Evolutionary conservation across 2,888 invertebrate species (phyloP), one percentile per base, ranked within the genome.

Genomic region (Cryptocephalus primarius): DNA sequence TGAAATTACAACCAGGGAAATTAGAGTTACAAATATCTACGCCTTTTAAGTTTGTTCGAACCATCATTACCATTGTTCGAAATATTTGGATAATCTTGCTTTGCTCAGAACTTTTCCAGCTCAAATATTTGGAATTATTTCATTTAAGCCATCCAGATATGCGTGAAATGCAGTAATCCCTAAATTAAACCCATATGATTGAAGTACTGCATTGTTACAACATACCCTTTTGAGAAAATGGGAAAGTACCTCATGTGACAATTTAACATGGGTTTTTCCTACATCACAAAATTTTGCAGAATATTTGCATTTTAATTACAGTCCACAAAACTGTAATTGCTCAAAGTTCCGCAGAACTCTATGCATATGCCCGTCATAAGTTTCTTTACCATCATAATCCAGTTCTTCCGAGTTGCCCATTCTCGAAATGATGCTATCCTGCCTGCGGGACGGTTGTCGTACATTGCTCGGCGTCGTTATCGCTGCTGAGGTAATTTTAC

Each of bases 311-410:
- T 11, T 2, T 6, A 36, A 11, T 12, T 12, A 6, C 36, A 36
- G 36, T 4, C 2, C 12, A 4, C 12, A 4, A 4, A 6, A 6
- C 36, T 6, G 36, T 36, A 12, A 32, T 14, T 9, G n/a, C n/a
- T 11, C 42, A 42, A 33, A n/a, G 14, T 11, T 8, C 8, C 1
- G 33, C 34, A 14, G 22, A 42, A 38, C 22, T 22, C 6, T 22
- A 22, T 22, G 22, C 22, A 22, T 22, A 6, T 22, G 22, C 2
- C 22, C 2, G 22, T 6, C 2, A 4, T 22, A 4, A 2, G 12
- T 36, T 4, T 6, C n/a, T 36, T 36, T 61, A 84, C 84, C 84
- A 72, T 88, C 88, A 64, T 87, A 88, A 71, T 88, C 87, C 55
- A 88, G 77, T 51, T 81, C 80, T 48, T 85, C 86, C 61, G 85